Percentiles rank a stretch among this genome's conserved stretches.
These are phyloP conservation scores for Ascidia mentula DNA, from an alignment of 23 tunicate species.

Conservation along the genomic window DNA sequence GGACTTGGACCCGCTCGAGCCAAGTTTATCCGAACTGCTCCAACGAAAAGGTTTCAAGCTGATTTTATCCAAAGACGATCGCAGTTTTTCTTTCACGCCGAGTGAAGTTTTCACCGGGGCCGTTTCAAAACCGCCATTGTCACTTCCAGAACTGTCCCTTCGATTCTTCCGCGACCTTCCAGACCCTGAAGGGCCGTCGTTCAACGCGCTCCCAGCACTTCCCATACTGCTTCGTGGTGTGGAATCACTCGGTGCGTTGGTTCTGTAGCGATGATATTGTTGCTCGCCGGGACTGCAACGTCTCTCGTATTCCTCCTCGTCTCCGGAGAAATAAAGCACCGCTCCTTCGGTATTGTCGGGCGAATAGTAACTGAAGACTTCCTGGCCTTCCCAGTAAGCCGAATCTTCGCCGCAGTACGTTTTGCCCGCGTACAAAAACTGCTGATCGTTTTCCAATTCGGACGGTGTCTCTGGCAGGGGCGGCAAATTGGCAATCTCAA, in stretches of 20 bases:
- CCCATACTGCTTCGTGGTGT: constrained; percentile 29
- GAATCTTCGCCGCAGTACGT: background rate
- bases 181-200: background rate
- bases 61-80: constrained; percentile 50
- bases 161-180: constrained; percentile 3
- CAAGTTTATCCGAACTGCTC: constrained; percentile 62
- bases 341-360: background rate
- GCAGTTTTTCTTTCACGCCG: constrained; percentile 68
- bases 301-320: constrained; percentile 7
- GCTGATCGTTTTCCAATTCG: background rate
- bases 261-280: background rate
- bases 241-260: background rate
- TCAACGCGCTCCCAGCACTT: constrained; percentile 22
- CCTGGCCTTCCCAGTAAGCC: background rate
- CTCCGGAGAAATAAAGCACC: constrained; percentile 15
- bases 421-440: background rate
- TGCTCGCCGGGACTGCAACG: constrained; percentile 10
- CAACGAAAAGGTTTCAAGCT: constrained; percentile 57
- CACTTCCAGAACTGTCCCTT: constrained; percentile 32
- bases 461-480: constrained; percentile 19
- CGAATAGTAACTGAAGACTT: constrained; percentile 13
- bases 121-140: constrained; percentile 63
- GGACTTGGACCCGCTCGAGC: constrained; percentile 11
- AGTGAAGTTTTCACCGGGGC: constrained; percentile 30
- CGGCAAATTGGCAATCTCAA: background rate